These are phyloP conservation scores for Pteria penguin DNA, from an alignment of 2,888 invertebrate species.

Conservation along the genomic window DNA sequence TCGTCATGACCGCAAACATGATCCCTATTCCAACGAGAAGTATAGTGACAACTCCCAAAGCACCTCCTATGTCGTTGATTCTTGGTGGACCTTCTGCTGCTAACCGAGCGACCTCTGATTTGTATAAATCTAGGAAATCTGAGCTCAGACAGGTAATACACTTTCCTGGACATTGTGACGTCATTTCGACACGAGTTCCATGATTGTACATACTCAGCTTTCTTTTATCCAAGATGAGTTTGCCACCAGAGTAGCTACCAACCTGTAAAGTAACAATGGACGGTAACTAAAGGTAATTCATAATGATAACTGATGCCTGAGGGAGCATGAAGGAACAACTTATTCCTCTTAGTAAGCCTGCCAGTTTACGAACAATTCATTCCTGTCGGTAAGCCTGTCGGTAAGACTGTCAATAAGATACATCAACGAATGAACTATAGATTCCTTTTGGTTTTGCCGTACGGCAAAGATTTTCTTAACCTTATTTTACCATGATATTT, in stretches of 20 bases:
- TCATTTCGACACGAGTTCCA: slow-evolving; percentile 6
- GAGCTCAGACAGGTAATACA: slow-evolving; percentile 9
- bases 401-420: no score
- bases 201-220: slow-evolving; percentile 28
- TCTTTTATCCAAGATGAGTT: slow-evolving; percentile 11
- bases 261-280: no score
- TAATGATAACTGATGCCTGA: no score
- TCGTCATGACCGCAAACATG: not conserved
- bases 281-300: no score
- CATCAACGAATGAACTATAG: no score
- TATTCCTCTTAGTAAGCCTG: no score
- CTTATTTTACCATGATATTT: no score
- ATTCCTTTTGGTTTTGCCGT: no score
- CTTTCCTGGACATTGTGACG: slow-evolving; percentile 18
- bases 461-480: no score
- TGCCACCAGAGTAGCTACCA: slow-evolving; percentile 1
- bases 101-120: not conserved
- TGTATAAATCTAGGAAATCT: slow-evolving; percentile 10
- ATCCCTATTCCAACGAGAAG: not conserved
- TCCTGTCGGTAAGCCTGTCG: no score
- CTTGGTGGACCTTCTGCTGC: slow-evolving; percentile 3
- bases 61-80: not conserved
- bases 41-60: slow-evolving; percentile 14
- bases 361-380: no score
- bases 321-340: no score